Conservation (phyloP, 2,888 invertebrate genomes). For the Gari tellinella region DNA sequence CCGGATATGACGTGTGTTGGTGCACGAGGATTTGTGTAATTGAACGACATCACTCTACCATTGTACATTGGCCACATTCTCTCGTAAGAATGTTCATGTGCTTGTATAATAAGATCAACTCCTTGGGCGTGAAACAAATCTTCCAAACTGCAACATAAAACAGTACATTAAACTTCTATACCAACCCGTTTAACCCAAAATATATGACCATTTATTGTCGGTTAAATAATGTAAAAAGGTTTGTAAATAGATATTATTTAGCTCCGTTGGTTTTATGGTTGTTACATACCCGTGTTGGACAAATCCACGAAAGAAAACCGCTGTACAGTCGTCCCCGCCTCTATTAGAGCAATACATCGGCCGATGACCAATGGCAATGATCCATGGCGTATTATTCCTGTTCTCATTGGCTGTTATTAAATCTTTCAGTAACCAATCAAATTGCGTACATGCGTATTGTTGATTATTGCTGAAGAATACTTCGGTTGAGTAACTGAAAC, state of each 20-base stretch:
- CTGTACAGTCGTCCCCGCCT: slow-evolving; percentile 77
- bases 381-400: slow-evolving; percentile 77
- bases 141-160: slow-evolving; percentile 77
- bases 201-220: too few species aligned
- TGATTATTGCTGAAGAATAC: slow-evolving; percentile 85
- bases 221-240: too few species aligned
- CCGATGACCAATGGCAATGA: slow-evolving; percentile 81
- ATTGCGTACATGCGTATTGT: slow-evolving; percentile 86
- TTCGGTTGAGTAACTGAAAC: slow-evolving; percentile 73
- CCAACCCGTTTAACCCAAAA: too few species aligned
- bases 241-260: too few species aligned
- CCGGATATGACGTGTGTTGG: slow-evolving; percentile 78
- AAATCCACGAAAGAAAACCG: slow-evolving; percentile 54
- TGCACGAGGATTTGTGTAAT: slow-evolving; percentile 73
- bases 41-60: slow-evolving; percentile 56
- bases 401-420: slow-evolving; percentile 74
- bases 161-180: too few species aligned
- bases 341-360: slow-evolving; percentile 84
- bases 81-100: slow-evolving; percentile 77
- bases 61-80: slow-evolving; percentile 76
- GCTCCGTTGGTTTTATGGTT: too few species aligned
- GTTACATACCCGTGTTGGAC: slow-evolving; percentile 63
- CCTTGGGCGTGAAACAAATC: slow-evolving; percentile 76
- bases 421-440: slow-evolving; percentile 75
- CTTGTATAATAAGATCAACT: slow-evolving; percentile 76